These are phyloP conservation scores for Melieria crassipennis DNA, from an alignment of 2,888 invertebrate genomes.

Conservation along the genomic window DNA sequence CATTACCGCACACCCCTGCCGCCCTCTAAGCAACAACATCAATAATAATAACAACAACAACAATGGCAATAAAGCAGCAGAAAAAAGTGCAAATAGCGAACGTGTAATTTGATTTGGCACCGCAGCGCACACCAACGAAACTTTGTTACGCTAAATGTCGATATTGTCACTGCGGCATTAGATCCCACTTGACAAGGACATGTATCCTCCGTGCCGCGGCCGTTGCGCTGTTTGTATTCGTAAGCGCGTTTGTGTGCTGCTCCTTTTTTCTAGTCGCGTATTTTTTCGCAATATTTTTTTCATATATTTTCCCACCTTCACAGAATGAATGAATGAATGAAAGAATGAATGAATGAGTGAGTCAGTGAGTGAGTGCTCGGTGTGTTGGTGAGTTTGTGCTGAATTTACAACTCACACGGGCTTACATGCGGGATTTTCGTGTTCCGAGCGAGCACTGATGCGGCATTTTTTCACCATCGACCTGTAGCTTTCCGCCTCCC, in stretches of 20 bases:
- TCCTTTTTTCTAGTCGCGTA: not conserved
- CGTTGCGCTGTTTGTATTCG: slow-evolving; percentile 17
- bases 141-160: slow-evolving; percentile 45
- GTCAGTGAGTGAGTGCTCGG: not conserved
- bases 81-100: slow-evolving; percentile 1
- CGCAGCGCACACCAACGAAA: slow-evolving; percentile 27
- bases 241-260: not conserved
- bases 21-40: not conserved
- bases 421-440: slow-evolving; percentile 28
- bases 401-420: slow-evolving; percentile 30
- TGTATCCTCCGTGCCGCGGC: slow-evolving; percentile 30
- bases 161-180: slow-evolving; percentile 46
- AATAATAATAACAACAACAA: not conserved
- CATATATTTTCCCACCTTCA: too few relatives aligned
- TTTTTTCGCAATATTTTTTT: not conserved
- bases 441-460: slow-evolving; percentile 21
- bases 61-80: not conserved
- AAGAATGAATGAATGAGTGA: not conserved
- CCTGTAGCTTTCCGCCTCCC: too few relatives aligned
- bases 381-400: slow-evolving; percentile 4
- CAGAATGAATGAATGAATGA: not conserved
- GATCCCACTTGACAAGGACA: slow-evolving; percentile 41
- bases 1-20: not conserved
- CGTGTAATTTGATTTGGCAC: slow-evolving; percentile 45
- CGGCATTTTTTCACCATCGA: slow-evolving; percentile 5